Evolutionary conservation across 2,888 invertebrate genomes (phyloP).

Genomic region (Eupithecia dodoneata): DNA sequence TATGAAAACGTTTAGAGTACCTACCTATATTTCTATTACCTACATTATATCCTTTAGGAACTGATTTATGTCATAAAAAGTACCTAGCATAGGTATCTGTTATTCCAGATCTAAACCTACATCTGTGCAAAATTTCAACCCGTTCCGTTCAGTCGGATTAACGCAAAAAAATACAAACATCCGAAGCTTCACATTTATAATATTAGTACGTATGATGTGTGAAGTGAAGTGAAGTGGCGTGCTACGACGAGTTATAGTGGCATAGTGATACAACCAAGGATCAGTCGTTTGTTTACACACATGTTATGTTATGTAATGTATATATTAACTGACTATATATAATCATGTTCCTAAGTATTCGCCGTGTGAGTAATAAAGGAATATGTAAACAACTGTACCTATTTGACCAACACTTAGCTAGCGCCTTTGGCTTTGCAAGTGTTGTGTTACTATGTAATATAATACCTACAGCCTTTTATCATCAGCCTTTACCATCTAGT

Average conservation of each 20-base stretch:
- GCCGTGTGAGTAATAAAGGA: not conserved
- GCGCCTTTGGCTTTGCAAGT: not conserved
- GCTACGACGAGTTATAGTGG: not conserved
- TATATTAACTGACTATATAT: not conserved
- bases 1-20: too few relatives aligned
- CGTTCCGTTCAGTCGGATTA: too few relatives aligned
- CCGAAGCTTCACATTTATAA: too few relatives aligned
- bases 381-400: not conserved
- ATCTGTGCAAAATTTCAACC: too few relatives aligned
- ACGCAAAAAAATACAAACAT: too few relatives aligned
- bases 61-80: too few relatives aligned
- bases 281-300: not conserved
- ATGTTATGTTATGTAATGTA: not conserved
- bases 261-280: not conserved
- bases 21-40: too few relatives aligned
- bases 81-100: too few relatives aligned
- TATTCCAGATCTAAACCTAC: too few relatives aligned
- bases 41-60: too few relatives aligned
- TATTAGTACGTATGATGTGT: too few relatives aligned
- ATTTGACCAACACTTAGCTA: not conserved
- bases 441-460: not conserved
- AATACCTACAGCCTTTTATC: not conserved
- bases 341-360: not conserved
- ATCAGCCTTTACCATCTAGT: not conserved
- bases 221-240: too few relatives aligned